Evolutionary conservation across 2,113 vertebrate genomes (phyloP).

Genomic region (Oophaga pumilio): DNA sequence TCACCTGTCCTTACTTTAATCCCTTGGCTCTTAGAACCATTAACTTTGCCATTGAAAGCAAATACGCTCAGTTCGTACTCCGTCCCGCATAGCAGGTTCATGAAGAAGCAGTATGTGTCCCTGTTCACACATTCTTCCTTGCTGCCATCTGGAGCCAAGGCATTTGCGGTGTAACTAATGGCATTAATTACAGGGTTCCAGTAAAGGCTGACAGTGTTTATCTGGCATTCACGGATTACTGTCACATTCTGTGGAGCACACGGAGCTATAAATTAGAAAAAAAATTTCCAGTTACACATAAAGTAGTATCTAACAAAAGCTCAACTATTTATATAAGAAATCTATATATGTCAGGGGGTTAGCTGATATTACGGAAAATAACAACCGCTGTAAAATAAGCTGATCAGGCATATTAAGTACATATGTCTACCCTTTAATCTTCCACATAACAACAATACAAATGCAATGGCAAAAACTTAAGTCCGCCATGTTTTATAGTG

Average conservation of each 20-base stretch:
- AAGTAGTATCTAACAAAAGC: background rate
- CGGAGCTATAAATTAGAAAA: slow-evolving; percentile 63
- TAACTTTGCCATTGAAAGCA: slow-evolving; percentile 60
- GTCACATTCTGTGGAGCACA: slow-evolving; percentile 69
- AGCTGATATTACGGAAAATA: background rate
- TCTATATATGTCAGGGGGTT: background rate
- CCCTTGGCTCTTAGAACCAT: slow-evolving; percentile 60
- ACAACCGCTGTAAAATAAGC: background rate
- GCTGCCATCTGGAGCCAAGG: slow-evolving; percentile 64
- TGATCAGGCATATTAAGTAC: background rate
- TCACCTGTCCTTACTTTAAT: slow-evolving; percentile 71
- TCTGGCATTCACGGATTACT: slow-evolving; percentile 69
- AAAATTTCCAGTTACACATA: background rate
- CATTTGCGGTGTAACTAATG: slow-evolving; percentile 64
- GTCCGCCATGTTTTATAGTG: no score
- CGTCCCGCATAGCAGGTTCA: slow-evolving; percentile 68
- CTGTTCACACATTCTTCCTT: slow-evolving; percentile 67
- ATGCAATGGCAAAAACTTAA: no score
- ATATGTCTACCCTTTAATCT: no score
- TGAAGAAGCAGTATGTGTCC: slow-evolving; percentile 73
- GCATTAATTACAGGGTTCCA: slow-evolving; percentile 67
- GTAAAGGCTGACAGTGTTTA: slow-evolving; percentile 70
- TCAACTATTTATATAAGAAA: background rate
- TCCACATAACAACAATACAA: no score
- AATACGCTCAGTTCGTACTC: slow-evolving; percentile 70